Conservation (phyloP, 2,888 invertebrate species). For the Agelastica alni region DNA sequence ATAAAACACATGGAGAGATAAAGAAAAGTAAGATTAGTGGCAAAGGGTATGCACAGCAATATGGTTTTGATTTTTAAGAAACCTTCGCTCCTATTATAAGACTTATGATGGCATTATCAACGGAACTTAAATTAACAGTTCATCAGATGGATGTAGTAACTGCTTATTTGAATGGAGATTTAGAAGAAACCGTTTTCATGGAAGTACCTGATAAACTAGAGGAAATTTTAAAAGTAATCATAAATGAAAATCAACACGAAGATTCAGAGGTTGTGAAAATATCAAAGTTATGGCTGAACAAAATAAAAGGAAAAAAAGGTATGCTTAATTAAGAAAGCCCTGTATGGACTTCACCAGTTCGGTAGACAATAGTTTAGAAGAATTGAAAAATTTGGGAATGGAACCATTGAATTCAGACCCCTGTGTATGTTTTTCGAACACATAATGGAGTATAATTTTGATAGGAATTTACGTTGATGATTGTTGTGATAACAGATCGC, state of each 20-base stretch:
- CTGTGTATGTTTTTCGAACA: neutral
- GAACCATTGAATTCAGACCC: conserved; percentile 4
- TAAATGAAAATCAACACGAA: no score
- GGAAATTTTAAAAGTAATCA: no score
- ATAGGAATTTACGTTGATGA: conserved; percentile 2
- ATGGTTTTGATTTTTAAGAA: neutral
- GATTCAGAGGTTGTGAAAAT: no score
- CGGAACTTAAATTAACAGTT: neutral
- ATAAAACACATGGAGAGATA: no score
- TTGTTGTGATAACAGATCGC: no score
- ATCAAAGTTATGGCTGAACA: no score
- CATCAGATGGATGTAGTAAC: neutral
- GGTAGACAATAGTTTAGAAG: no score
- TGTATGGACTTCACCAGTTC: no score
- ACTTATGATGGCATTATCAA: conserved; percentile 1
- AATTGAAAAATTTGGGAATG: neutral
- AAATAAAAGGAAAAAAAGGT: neutral
- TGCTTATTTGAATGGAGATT: neutral
- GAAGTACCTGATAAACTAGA: no score
- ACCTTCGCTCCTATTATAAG: neutral
- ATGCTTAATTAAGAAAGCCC: neutral
- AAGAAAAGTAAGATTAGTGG: no score
- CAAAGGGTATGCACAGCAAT: neutral
- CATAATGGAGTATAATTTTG: neutral
- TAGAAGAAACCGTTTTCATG: no score